Percentiles rank a stretch among this genome's conserved stretches.
phyloP scores from a whole-genome alignment of 2,888 invertebrate species.

The Mycalesis mineus region DNA sequence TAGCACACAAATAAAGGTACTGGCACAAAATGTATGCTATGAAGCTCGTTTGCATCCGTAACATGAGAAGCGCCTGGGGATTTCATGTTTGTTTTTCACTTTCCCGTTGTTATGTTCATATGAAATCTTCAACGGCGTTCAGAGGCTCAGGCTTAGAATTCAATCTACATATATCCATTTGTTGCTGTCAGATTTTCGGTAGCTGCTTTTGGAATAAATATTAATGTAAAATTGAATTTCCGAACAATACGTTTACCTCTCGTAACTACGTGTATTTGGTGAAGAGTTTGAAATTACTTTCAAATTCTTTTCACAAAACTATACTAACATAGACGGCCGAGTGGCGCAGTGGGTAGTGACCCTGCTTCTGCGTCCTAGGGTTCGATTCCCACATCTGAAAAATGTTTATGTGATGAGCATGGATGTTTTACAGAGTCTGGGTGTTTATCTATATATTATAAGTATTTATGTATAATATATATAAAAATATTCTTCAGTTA shows the following conservation, averaged over 20 bases:
- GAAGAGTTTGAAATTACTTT: no score
- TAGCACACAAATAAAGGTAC: not conserved
- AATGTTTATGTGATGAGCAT: no score
- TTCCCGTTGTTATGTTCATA: slow-evolving; percentile 2
- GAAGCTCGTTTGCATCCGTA: not conserved
- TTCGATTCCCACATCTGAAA: no score
- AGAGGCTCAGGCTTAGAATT: slow-evolving; percentile 4
- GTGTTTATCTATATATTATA: no score
- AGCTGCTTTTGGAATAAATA: slow-evolving; percentile 1
- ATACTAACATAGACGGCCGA: no score
- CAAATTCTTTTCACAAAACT: no score
- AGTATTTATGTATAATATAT: no score
- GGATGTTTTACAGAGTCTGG: no score
- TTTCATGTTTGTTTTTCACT: slow-evolving; percentile 10
- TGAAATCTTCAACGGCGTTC: slow-evolving; percentile 6
- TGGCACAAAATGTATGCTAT: not conserved
- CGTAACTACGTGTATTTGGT: not conserved
- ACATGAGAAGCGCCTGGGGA: not conserved
- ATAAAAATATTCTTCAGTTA: no score
- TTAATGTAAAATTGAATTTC: not conserved
- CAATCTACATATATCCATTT: slow-evolving; percentile 7
- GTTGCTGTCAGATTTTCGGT: slow-evolving; percentile 4
- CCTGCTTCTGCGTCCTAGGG: no score
- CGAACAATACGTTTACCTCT: not conserved
- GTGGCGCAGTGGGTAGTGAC: no score